These are phyloP conservation scores for Dermatophagoides farinae DNA, from an alignment of 1,140 invertebrate genomes.

Conservation along the genomic window DNA sequence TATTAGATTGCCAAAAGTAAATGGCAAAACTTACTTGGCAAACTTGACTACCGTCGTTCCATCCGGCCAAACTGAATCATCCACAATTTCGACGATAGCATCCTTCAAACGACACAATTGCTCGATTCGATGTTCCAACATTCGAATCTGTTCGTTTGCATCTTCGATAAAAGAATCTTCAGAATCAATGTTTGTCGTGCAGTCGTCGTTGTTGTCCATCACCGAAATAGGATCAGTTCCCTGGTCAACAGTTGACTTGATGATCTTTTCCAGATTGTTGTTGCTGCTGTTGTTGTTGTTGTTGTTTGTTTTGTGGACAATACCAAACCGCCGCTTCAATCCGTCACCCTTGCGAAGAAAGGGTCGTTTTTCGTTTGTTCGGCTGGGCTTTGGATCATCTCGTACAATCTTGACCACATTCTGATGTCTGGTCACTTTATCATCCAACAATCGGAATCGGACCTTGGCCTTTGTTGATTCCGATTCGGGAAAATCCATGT, in stretches of 20 bases:
- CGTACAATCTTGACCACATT: neutral
- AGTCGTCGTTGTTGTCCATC: too few species aligned
- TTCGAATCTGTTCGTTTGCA: too few species aligned
- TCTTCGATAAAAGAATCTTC: too few species aligned
- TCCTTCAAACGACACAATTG: too few species aligned
- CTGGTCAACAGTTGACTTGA: too few species aligned
- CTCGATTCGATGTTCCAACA: too few species aligned
- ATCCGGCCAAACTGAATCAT: neutral
- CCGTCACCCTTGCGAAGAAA: constrained; percentile 1
- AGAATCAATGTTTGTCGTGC: too few species aligned
- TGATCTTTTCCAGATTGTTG: neutral
- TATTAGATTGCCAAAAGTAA: neutral
- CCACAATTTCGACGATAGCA: too few species aligned
- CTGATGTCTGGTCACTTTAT: neutral
- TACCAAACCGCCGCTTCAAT: neutral
- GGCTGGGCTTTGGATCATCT: neutral
- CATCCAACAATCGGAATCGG: too few species aligned
- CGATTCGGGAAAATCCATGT: neutral
- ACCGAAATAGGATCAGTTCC: neutral
- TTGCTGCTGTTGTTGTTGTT: too few species aligned
- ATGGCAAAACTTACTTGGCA: constrained; percentile 1
- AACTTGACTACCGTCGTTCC: neutral
- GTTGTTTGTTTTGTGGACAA: too few species aligned
- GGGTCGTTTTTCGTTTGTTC: neutral
- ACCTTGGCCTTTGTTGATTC: neutral